Base-by-base conservation (phyloP, 2,797 vertebrate genomes). In the Malurus splendens region DNA sequence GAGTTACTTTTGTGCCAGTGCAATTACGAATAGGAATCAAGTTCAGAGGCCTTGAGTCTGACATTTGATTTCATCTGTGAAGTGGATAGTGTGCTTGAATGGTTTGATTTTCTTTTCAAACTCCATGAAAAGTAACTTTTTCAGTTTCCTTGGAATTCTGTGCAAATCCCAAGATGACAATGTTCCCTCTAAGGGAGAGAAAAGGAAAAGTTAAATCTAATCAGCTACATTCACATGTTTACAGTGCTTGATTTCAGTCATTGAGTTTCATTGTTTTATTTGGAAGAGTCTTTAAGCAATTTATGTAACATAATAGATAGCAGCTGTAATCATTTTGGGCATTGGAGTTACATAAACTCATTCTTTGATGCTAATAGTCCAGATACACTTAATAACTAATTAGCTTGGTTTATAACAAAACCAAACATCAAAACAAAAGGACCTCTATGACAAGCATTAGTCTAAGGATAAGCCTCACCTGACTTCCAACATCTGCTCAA, bases 141-240 rank as follows among this genome's bases (percentile, higher is more conserved):
- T 18, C 10, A 2, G 15, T 86, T 90, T 84, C 47, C 42, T 60
- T 33, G 16, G 24, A 87, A 50, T 70, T 50, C 19, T 19, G 17
- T 82, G 54, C 32, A 80, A 80, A 73, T 82, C 61, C 42, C 39
- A 33, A 71, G 39, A 82, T 18, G 36, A 84, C 85, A 57, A 91
- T 82, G 3, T 89, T 92, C 84, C 72, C 78, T 87, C 72, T 89
- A 74, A 91, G 38, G 54, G 75, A 82, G n/a, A 85, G 61, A 82
- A 89, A 61, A 57, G 39, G 56, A 28, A 90, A 74, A 86, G 57
- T 9, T 30, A 51, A 47, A 38, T 44, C 54, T 30, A n/a, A 71
- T 14, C 12, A 64, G 81, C 56, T 64, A 45, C 42, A 41, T 59
- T 82, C 59, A 32, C 4, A 7, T 28, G 41, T 54, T 91, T 67